A percentile compares a stretch with the other conserved stretches of the same genome.
Evolutionary conservation across 2,797 vertebrate genomes (phyloP).

Genomic region (Nannoperca australis): DNA sequence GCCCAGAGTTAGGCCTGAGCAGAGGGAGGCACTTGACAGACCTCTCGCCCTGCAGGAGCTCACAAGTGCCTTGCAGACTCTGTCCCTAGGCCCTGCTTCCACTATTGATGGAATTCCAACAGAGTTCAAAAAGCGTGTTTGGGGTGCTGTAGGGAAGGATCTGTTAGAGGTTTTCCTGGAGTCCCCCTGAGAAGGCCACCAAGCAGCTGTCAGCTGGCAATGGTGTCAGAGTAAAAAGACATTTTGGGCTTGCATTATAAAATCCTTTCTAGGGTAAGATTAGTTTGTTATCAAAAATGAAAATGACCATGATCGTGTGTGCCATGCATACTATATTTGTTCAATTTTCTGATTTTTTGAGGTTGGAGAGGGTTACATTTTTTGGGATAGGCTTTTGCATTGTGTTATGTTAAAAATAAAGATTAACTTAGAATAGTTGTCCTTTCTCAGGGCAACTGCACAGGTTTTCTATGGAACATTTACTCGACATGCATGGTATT

Average conservation of each 20-base stretch:
- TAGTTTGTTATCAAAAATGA: not conserved
- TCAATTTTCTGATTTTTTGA: not conserved
- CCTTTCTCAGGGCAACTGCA: not conserved
- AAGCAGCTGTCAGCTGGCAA: slow-evolving; percentile 54
- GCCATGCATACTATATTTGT: not conserved
- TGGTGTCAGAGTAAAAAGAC: slow-evolving; percentile 29
- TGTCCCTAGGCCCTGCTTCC: slow-evolving; percentile 44
- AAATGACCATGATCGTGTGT: not conserved
- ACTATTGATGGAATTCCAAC: slow-evolving; percentile 63
- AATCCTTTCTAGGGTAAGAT: not conserved
- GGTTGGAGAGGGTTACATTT: not conserved
- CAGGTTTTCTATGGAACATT: not conserved
- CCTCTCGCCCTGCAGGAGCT: slow-evolving; percentile 63
- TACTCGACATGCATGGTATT: not conserved
- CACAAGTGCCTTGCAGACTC: slow-evolving; percentile 57
- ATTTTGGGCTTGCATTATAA: slow-evolving; percentile 19
- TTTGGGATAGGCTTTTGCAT: not conserved
- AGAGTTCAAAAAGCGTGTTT: slow-evolving; percentile 54
- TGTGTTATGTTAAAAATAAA: not conserved
- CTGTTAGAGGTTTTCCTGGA: slow-evolving; percentile 48
- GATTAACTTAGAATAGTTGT: not conserved
- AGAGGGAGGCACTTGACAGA: slow-evolving; percentile 65
- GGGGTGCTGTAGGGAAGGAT: slow-evolving; percentile 44
- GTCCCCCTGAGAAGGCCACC: slow-evolving; percentile 40
- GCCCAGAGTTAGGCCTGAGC: slow-evolving; percentile 55